Evolutionary conservation across 2,888 invertebrate species (phyloP), one percentile per base, ranked within the genome.

Genomic region (Andrena haemorrhoa): DNA sequence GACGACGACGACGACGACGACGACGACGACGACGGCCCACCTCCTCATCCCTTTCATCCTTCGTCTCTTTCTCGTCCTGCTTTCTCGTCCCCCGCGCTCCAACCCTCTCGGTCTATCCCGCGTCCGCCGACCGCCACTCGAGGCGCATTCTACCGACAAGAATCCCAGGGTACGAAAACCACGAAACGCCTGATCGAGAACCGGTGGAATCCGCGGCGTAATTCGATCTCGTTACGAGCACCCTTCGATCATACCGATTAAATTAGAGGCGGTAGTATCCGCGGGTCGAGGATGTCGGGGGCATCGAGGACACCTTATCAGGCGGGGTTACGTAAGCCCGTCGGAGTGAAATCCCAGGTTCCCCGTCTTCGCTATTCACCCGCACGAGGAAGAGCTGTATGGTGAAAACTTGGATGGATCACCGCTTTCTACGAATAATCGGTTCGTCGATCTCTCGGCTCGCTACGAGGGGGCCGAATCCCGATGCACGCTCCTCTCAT

Each of bases 1-100:
- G 89, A 87, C 87, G 75, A 85, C 85, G 87, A 82, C 81, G 75
- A 79, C 79, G 80, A 76, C 89, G 90, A 91, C 90, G 91, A 92
- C 29, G 29, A 31, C 29, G 29, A 41, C 83, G 82, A 75, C 80
- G 85, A 77, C 79, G 86, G 69, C 78, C 79, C 77, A 71, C 71
- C 69, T 68, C 85, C 83, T 72, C 79, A 75, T 85, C 79, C 71
- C 74, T 70, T 49, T 75, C 77, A 83, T 79, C 33, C 10, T 1
- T 7, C 60, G 29, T 31, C 76, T 83, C 77, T 66, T 78, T 71
- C 60, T 75, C 77, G 83, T 79, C 84, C 76, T 84, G 75, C 78
- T 79, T 70, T 71, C 4, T 49, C 70, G 71, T 60, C 63, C 47
- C 23, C 47, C 69, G n/a, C 26, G 61, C 58, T 65, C 61, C 75